These are phyloP conservation scores for Atta colombica DNA, from an alignment of 1,140 invertebrate genomes.

Conservation along the genomic window DNA sequence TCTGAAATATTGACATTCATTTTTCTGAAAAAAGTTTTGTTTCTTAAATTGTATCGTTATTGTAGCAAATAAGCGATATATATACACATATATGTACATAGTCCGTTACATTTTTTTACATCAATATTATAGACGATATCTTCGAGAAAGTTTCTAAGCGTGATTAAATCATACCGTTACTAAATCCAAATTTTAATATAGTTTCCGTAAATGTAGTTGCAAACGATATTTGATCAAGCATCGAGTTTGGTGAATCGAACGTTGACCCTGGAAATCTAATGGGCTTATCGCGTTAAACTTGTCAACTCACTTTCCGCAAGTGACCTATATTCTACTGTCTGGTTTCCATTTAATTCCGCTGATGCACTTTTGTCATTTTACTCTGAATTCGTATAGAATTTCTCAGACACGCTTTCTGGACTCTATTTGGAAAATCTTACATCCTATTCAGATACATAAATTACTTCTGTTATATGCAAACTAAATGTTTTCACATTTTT, in stretches of 20 bases:
- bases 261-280: neutral
- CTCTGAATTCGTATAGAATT: constrained; percentile 44
- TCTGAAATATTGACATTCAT: no score
- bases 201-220: neutral
- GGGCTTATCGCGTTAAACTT: constrained; percentile 41
- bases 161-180: neutral
- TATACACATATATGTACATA: neutral
- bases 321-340: constrained; percentile 74
- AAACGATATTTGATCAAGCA: neutral
- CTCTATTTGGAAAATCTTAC: constrained; percentile 51
- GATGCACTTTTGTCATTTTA: constrained; percentile 69
- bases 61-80: no score
- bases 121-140: neutral
- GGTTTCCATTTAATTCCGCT: constrained; percentile 67
- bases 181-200: neutral
- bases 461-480: neutral
- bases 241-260: neutral
- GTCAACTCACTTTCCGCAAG: constrained; percentile 79
- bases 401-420: constrained; percentile 25
- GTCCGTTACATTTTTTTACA: neutral
- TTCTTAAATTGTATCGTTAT: no score
- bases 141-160: neutral
- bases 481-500: neutral
- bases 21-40: no score
- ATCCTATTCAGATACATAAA: neutral